A percentile compares a stretch with the other conserved stretches of the same genome.
Conservation (phyloP, 2,797 vertebrate species). For the Sebastes minor region DNA sequence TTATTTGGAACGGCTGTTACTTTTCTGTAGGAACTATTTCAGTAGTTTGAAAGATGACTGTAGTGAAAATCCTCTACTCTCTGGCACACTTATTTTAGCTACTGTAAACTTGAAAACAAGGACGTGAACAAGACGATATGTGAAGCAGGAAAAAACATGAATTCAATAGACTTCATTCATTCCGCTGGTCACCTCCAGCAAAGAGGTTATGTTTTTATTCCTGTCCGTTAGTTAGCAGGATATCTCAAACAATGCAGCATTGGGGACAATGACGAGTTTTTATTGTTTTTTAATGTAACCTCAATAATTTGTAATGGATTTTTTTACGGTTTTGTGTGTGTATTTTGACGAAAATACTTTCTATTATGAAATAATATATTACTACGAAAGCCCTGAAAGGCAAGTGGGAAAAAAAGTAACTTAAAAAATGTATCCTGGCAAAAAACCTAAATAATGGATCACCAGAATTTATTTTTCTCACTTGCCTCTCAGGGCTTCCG, state of each 20-base stretch:
- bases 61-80: not conserved
- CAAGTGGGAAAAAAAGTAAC: too few relatives aligned
- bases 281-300: too few relatives aligned
- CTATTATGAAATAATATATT: not conserved
- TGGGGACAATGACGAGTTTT: not conserved
- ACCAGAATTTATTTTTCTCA: too few relatives aligned
- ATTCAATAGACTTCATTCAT: not conserved
- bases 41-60: not conserved
- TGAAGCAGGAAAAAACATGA: constrained; percentile 22
- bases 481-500: too few relatives aligned
- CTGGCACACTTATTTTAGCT: not conserved
- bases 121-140: not conserved
- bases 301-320: too few relatives aligned
- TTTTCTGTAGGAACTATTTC: not conserved
- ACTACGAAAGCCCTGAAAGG: too few relatives aligned
- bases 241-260: not conserved
- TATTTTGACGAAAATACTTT: not conserved
- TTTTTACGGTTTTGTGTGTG: not conserved
- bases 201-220: not conserved
- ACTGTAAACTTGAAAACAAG: not conserved
- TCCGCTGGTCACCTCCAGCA: not conserved
- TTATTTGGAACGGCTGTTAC: too few relatives aligned
- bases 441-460: too few relatives aligned
- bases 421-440: too few relatives aligned
- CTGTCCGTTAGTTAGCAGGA: not conserved